Conservation (phyloP, 1,140 invertebrate genomes). For the Danaus melanippus region DNA sequence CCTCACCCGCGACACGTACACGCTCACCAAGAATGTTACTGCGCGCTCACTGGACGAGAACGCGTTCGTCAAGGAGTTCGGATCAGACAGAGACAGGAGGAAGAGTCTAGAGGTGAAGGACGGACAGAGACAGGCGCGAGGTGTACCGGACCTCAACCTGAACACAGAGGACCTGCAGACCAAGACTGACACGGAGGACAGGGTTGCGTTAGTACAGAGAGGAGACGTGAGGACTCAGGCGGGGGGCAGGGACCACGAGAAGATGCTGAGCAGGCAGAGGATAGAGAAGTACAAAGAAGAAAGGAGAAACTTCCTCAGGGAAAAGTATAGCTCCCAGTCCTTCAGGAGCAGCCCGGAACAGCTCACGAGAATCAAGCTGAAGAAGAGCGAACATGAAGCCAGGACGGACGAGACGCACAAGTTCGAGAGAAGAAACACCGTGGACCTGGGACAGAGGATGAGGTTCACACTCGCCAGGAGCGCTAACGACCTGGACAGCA, state of each 20-base stretch:
- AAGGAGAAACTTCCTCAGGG: constrained; percentile 85
- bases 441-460: constrained; percentile 64
- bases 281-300: constrained; percentile 95
- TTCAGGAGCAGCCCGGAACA: constrained; percentile 75
- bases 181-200: constrained; percentile 69
- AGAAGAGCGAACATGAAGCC: constrained; percentile 34
- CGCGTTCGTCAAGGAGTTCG: constrained; percentile 77
- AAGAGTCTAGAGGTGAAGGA: constrained; percentile 70
- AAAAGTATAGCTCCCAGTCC: constrained; percentile 89
- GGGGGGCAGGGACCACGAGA: constrained; percentile 68
- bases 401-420: constrained; percentile 48
- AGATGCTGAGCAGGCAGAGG: constrained; percentile 79
- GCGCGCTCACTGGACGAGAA: constrained; percentile 82
- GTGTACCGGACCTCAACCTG: constrained; percentile 72
- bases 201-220: constrained; percentile 73
- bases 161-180: constrained; percentile 49
- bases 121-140: constrained; percentile 66
- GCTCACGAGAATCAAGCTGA: constrained; percentile 51
- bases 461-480: constrained; percentile 57
- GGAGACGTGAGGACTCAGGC: constrained; percentile 67
- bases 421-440: constrained; percentile 65
- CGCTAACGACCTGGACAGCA: constrained; percentile 49
- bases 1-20: constrained; percentile 32
- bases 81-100: constrained; percentile 57
- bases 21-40: constrained; percentile 75